Percentiles rank a stretch among this genome's conserved stretches.
These are phyloP conservation scores for Magallana ariakensis DNA, from an alignment of 1,140 invertebrate species.

Conservation along the genomic window DNA sequence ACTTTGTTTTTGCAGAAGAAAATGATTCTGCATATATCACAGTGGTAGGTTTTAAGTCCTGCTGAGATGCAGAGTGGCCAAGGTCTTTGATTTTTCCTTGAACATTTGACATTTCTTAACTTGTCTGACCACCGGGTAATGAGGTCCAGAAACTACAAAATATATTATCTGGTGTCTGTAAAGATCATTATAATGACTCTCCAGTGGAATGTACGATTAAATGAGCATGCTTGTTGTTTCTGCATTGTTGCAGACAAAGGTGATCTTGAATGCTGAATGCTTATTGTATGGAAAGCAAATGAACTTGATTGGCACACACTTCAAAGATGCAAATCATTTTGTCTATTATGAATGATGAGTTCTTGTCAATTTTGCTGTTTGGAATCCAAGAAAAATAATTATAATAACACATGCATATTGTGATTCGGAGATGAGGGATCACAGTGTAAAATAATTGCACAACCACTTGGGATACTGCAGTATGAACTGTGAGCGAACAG, in stretches of 20 bases:
- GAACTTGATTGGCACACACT: constrained; percentile 23
- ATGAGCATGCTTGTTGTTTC: neutral
- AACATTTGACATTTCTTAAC: constrained; percentile 30
- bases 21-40: neutral
- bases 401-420: constrained; percentile 24
- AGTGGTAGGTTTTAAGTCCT: neutral
- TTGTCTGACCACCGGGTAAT: constrained; percentile 7
- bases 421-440: neutral
- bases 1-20: neutral
- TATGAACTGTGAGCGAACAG: neutral
- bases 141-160: neutral
- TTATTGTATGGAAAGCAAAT: constrained; percentile 15
- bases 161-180: neutral
- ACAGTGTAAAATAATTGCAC: neutral
- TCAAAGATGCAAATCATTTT: constrained; percentile 17
- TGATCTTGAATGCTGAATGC: neutral
- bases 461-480: neutral
- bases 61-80: neutral
- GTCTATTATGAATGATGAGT: constrained; percentile 27
- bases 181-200: neutral
- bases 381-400: constrained; percentile 37
- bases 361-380: constrained; percentile 19
- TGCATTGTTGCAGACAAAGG: neutral
- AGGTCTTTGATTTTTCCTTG: constrained; percentile 9
- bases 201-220: neutral